Evolutionary conservation across 1,140 invertebrate genomes (phyloP).

Genomic region (Drosophila gunungcola): DNA sequence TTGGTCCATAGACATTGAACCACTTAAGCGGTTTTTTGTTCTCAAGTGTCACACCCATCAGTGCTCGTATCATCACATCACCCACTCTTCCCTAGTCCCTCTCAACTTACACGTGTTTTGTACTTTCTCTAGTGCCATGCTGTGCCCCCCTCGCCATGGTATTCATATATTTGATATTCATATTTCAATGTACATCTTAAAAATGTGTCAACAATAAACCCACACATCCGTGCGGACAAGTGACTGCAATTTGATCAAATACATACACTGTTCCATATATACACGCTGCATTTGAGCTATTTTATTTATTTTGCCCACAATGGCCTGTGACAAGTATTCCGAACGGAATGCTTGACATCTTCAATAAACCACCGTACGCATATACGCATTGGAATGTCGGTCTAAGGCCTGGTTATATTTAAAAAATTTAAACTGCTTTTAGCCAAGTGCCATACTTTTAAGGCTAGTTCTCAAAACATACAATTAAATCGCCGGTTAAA

Average conservation of each 20-base stretch:
- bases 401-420: conserved; percentile 4
- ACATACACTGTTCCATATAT: background rate
- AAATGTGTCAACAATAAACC: conserved; percentile 70
- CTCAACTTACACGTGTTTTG: conserved; percentile 30
- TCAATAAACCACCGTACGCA: conserved; percentile 11
- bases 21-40: conserved; percentile 55
- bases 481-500: too few species aligned
- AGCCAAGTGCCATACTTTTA: background rate
- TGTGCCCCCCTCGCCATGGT: background rate
- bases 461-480: background rate
- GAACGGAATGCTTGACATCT: conserved; percentile 26
- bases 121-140: conserved; percentile 36
- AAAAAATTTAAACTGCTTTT: background rate
- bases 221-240: conserved; percentile 24
- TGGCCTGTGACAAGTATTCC: conserved; percentile 10
- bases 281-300: conserved; percentile 29
- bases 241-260: conserved; percentile 71
- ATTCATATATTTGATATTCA: conserved; percentile 49
- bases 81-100: background rate
- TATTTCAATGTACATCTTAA: conserved; percentile 43
- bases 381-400: conserved; percentile 8
- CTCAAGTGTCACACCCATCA: conserved; percentile 50
- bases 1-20: conserved; percentile 25
- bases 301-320: conserved; percentile 36
- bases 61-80: conserved; percentile 25